A percentile compares a stretch with the other conserved stretches of the same genome.
phyloP scores from a whole-genome alignment of 2,113 vertebrate genomes.

The Cepphus grylle region DNA sequence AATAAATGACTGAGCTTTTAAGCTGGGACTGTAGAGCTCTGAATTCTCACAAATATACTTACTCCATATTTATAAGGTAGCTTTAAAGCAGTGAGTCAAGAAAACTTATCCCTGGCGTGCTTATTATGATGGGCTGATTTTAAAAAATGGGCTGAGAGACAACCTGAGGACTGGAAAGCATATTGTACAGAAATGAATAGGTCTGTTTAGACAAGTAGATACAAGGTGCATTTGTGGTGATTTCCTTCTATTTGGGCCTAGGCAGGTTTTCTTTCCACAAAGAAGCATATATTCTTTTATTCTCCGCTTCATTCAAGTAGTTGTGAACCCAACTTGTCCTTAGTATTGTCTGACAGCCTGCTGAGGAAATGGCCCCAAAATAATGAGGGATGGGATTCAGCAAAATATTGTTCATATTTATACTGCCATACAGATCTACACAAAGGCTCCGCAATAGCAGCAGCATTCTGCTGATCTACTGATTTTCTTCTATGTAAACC shows the following conservation, averaged over 20 bases:
- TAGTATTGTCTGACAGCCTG: slow-evolving; percentile 69
- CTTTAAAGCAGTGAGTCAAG: slow-evolving; percentile 51
- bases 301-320: slow-evolving; percentile 73
- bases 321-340: slow-evolving; percentile 73
- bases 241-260: slow-evolving; percentile 66
- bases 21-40: neutral
- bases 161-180: slow-evolving; percentile 24
- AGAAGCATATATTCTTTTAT: slow-evolving; percentile 73
- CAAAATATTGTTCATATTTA: slow-evolving; percentile 77
- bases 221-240: slow-evolving; percentile 60
- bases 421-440: slow-evolving; percentile 61
- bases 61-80: slow-evolving; percentile 47
- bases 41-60: neutral
- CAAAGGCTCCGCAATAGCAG: slow-evolving; percentile 71
- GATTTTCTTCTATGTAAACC: slow-evolving; percentile 70
- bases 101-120: neutral
- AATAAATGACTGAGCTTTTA: neutral
- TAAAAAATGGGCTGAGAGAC: slow-evolving; percentile 4
- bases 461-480: slow-evolving; percentile 72
- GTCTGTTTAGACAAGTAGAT: slow-evolving; percentile 61
- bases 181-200: slow-evolving; percentile 63
- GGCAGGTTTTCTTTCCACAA: slow-evolving; percentile 68
- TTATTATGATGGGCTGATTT: slow-evolving; percentile 42
- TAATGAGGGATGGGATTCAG: slow-evolving; percentile 73
- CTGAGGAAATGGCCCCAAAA: slow-evolving; percentile 78